Evolutionary conservation across 2,113 vertebrate genomes (phyloP).

Genomic region (Ameiurus melas): DNA sequence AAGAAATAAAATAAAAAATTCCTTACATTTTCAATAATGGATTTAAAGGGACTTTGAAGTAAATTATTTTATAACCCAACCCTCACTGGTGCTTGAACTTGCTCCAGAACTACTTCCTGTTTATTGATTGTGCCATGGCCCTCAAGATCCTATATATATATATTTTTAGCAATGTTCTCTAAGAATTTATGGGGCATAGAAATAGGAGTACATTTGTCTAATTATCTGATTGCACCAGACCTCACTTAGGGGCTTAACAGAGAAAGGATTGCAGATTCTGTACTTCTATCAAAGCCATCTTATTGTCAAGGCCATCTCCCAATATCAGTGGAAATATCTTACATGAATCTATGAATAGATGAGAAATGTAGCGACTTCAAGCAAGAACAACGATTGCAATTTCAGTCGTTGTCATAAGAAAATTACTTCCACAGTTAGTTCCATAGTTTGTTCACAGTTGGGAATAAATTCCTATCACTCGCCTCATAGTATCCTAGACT

Average conservation of each 20-base stretch:
- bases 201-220: background rate
- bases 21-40: background rate
- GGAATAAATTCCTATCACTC: background rate
- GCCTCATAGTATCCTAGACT: background rate
- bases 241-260: background rate
- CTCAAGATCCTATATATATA: background rate
- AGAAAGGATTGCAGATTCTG: background rate
- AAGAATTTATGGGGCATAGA: background rate
- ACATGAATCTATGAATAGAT: background rate
- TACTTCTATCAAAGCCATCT: no score
- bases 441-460: background rate
- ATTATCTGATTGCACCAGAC: background rate
- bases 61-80: background rate
- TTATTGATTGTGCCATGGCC: background rate
- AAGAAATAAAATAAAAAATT: background rate
- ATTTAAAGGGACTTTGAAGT: background rate
- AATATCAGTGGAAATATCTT: background rate
- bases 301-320: background rate
- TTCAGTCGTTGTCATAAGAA: no score
- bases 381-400: background rate
- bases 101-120: background rate
- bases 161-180: background rate
- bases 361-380: background rate
- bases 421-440: background rate
- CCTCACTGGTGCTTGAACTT: background rate